Evolutionary conservation across 2,113 vertebrate species (phyloP), one percentile per base, ranked within the genome.

Genomic region (Jacana jacana): DNA sequence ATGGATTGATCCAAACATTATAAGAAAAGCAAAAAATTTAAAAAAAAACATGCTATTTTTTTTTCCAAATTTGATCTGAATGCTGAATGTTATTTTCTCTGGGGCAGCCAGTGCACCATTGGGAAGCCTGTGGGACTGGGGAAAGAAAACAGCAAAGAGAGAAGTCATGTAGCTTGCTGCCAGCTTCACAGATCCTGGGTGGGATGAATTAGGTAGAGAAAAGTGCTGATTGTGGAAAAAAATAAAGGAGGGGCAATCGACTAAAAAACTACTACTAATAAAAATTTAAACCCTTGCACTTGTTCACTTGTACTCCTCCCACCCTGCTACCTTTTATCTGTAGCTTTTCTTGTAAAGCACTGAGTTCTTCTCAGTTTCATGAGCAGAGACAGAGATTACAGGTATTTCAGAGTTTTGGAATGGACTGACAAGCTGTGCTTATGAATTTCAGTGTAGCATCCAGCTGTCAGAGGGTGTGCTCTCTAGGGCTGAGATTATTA

Each of bases 351-450:
- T 86, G 81, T 35, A 33, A 88, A 80, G 27, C 24, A 22, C 18
- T 4, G 17, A 42, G 7, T 73, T 17, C 72, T 18, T 66, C 42
- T 52, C 14, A 63, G 19, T 60, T 90, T 66, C 27, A 14, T 16
- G 33, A 76, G 24, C 65, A 68, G 57, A 60, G 31, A 33, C 1
- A 9, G 80, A 39, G 78, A 49, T 76, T 60, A 27, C 40, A 40
- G 28, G 9, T 75, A 11, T 81, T 88, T 81, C 30, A 42, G 40
- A 10, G 10, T 7, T 33, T 63, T 77, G 70, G 30, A 49, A 48
- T 11, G 2, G 17, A 37, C 42, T 2, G 22, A 76, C 17, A 13
- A 72, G 66, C 40, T 0, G 0, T 54, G 24, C 44, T 77, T 78
- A 22, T 54, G 84, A 72, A 89, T 93, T 89, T 93, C 89, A 82